Conservation (phyloP, 2,113 vertebrate species). For the Misgurnus anguillicaudatus region DNA sequence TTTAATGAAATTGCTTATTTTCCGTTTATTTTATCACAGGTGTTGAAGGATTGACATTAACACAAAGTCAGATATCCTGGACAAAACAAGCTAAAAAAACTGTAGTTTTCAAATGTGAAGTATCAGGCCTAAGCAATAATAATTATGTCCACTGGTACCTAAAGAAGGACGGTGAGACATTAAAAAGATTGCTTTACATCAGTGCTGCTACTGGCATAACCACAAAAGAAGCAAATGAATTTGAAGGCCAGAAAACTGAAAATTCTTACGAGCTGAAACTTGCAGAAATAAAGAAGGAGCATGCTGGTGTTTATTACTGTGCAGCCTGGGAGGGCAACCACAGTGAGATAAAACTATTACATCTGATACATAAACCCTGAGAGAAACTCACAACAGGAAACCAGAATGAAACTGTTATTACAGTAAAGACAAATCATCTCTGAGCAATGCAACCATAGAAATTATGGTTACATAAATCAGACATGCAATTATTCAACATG, state of each 20-base stretch:
- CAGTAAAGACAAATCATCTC: background rate
- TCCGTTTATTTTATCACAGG: background rate
- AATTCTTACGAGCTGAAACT: background rate
- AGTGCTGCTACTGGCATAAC: accelerated
- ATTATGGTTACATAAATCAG: background rate
- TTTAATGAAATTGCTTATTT: background rate
- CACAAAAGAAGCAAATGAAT: background rate
- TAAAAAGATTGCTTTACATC: constrained; percentile 3
- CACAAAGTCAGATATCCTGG: background rate
- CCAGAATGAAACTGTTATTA: background rate
- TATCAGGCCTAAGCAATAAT: background rate
- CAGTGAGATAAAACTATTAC: background rate
- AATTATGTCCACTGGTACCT: constrained; percentile 8
- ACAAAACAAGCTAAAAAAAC: background rate
- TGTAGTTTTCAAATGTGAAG: background rate
- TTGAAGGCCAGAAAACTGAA: background rate
- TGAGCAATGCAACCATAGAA: background rate
- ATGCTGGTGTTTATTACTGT: constrained; percentile 15
- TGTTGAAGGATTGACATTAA: constrained; percentile 3
- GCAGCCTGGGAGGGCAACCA: constrained; percentile 14
- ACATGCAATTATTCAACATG: background rate
- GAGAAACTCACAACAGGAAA: background rate
- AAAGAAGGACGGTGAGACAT: background rate
- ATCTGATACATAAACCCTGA: constrained; percentile 5
- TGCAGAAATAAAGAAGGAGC: background rate